A percentile compares a stretch with the other conserved stretches of the same genome.
Conservation (phyloP, 2,888 invertebrate genomes). For the Chouioia cunea region DNA sequence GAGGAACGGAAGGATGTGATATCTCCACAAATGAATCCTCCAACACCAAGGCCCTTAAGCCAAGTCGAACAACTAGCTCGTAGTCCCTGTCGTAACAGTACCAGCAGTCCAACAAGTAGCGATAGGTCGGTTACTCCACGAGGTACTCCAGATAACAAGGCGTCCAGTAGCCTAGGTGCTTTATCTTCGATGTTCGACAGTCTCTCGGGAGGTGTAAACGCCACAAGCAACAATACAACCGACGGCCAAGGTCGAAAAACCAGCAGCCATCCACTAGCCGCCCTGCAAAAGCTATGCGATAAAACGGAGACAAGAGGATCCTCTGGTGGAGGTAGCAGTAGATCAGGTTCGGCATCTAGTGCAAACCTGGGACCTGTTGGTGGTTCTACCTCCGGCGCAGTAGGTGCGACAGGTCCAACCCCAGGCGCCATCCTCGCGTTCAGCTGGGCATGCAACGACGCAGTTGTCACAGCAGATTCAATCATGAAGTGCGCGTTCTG, state of each 20-base stretch:
- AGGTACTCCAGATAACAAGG: conserved; percentile 73
- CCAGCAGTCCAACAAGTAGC: conserved; percentile 80
- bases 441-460: conserved; percentile 95
- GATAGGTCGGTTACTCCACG: conserved; percentile 84
- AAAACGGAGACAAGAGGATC: conserved; percentile 86
- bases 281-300: conserved; percentile 94
- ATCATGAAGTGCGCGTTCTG: conserved; percentile 96
- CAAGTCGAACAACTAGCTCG: conserved; percentile 69
- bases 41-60: conserved; percentile 71
- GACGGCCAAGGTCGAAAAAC: conserved; percentile 76
- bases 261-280: conserved; percentile 91
- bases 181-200: conserved; percentile 92
- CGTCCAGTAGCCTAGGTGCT: conserved; percentile 80
- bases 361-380: conserved; percentile 65
- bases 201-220: conserved; percentile 74
- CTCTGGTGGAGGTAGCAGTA: conserved; percentile 61
- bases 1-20: conserved; percentile 65
- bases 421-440: conserved; percentile 90
- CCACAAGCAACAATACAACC: conserved; percentile 59
- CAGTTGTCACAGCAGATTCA: conserved; percentile 86
- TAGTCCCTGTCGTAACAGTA: conserved; percentile 76
- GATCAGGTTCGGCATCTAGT: conserved; percentile 68
- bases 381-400: conserved; percentile 62
- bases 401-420: conserved; percentile 72
- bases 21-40: conserved; percentile 64